Evolutionary conservation across 2,113 vertebrate genomes (phyloP), one percentile per base, ranked within the genome.

Genomic region (Microcebus murinus): DNA sequence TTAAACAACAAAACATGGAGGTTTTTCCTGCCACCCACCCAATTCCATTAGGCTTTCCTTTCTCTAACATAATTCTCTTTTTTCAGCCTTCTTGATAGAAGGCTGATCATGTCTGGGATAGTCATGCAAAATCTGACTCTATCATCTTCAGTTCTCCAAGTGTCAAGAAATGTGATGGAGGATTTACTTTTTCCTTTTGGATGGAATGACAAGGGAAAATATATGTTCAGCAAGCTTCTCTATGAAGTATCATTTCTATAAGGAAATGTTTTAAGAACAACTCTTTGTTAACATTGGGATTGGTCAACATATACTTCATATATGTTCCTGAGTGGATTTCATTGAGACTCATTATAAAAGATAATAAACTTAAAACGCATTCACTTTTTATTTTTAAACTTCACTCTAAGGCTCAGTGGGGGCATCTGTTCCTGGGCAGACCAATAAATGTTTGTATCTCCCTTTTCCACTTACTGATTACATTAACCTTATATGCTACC

Each of bases 1-100:
- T 42, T 42, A 42, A 42, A 42, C 42, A 42, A 6, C 42, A 42
- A 42, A 42, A 42, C 42, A 42, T 1, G 50, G 48, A 92, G 29
- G 6, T 0, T 3, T 42, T 67, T 70, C 21, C 1, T 55, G 20
- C 55, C 55, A 57, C 7, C 36, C 39, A 1, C 14, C 8, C 3
- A 8, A 0, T 77, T 67, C 21, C 34, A 18, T 21, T 23, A 88
- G 6, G 34, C 36, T 96, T 94, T 96, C 1, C 11, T 59, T 80
- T 83, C n/a, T 90, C 48, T 96, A 50, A 77, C 34, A 79, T 10
- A 86, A 85, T 96, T 97, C 80, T 29, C 1, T 57, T 52, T 36
- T 94, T 21, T 95, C 70, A 57, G 1, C 8, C 52, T 74, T 79
- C 29, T 74, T 77, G 6, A 25, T 12, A 55, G 5, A 94, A 98